A percentile compares a stretch with the other conserved stretches of the same genome.
Evolutionary conservation across 2,113 vertebrate species (phyloP).

Genomic region (Solea senegalensis): DNA sequence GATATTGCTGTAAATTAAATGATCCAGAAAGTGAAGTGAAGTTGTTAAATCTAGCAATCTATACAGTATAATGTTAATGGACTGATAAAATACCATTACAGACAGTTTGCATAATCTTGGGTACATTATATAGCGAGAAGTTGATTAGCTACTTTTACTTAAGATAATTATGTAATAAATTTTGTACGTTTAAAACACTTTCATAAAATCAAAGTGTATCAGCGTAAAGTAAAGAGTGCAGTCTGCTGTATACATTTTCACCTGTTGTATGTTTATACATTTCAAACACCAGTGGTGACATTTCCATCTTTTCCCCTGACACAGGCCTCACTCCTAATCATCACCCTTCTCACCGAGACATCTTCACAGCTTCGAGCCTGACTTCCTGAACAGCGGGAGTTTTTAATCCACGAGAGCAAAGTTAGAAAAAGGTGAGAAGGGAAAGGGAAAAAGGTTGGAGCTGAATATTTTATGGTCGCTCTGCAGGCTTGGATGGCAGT

Average conservation of each 20-base stretch:
- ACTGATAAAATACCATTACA: too few relatives aligned
- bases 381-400: constrained; percentile 61
- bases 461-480: constrained; percentile 81
- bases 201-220: not conserved
- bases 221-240: not conserved
- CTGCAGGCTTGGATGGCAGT: constrained; percentile 41
- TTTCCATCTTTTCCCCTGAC: constrained; percentile 34
- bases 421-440: constrained; percentile 36
- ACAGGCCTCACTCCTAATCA: constrained; percentile 15
- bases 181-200: too few relatives aligned
- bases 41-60: too few relatives aligned
- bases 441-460: constrained; percentile 76
- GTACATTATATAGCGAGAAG: too few relatives aligned
- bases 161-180: too few relatives aligned
- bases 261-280: not conserved
- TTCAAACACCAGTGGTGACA: constrained; percentile 37
- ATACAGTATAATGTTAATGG: too few relatives aligned
- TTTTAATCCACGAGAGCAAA: constrained; percentile 48
- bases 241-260: not conserved
- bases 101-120: too few relatives aligned
- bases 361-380: constrained; percentile 49
- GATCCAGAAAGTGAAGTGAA: too few relatives aligned
- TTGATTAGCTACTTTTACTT: too few relatives aligned
- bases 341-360: constrained; percentile 47
- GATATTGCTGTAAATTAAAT: too few relatives aligned